Evolutionary conservation across 2,797 vertebrate species (phyloP).

Genomic region (Fistularia commersonii): DNA sequence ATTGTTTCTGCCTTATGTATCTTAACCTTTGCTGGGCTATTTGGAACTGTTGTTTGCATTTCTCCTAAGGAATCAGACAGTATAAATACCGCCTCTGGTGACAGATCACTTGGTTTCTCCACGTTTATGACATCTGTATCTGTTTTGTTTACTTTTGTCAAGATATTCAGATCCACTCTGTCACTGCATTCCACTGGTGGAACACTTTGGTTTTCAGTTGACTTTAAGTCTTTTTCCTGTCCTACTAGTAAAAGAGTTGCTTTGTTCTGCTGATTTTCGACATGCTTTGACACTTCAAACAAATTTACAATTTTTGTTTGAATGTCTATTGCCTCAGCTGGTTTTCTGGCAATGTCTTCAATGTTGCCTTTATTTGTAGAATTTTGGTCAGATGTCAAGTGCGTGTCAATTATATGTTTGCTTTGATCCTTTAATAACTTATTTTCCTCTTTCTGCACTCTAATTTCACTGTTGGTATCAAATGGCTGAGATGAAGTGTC

Average conservation of each 20-base stretch:
- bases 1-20: slow-evolving; percentile 5
- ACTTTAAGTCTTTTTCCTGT: slow-evolving; percentile 28
- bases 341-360: slow-evolving; percentile 33
- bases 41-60: slow-evolving; percentile 3
- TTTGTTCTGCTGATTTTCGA: slow-evolving; percentile 52
- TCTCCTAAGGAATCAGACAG: slow-evolving; percentile 17
- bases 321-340: slow-evolving; percentile 26
- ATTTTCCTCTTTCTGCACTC: slow-evolving; percentile 8
- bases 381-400: slow-evolving; percentile 11
- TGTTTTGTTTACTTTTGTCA: neutral
- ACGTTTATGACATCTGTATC: slow-evolving; percentile 1
- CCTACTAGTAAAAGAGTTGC: slow-evolving; percentile 44
- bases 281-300: slow-evolving; percentile 50
- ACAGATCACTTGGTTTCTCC: slow-evolving; percentile 20
- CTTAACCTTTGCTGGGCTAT: slow-evolving; percentile 17
- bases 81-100: slow-evolving; percentile 18
- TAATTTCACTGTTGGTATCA: slow-evolving; percentile 4
- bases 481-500: slow-evolving; percentile 1
- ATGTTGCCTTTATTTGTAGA: slow-evolving; percentile 20
- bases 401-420: slow-evolving; percentile 6
- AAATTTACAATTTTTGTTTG: slow-evolving; percentile 46
- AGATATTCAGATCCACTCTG: slow-evolving; percentile 25
- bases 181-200: slow-evolving; percentile 23
- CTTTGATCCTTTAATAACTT: slow-evolving; percentile 16
- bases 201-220: slow-evolving; percentile 34